phyloP scores from a whole-genome alignment of 1,140 invertebrate genomes.

The Ceratitis capitata region DNA sequence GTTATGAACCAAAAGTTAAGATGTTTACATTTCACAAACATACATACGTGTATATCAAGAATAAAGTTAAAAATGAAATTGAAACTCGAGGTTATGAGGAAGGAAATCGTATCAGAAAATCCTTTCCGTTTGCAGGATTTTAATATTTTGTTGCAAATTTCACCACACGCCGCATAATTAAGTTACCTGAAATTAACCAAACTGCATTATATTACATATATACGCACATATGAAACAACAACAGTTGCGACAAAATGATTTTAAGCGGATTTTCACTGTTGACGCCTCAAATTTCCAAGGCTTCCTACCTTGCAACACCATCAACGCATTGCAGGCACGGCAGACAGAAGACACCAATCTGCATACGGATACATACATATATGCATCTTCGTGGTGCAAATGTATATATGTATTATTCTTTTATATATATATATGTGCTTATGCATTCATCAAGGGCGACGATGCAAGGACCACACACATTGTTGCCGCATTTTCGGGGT shows the following conservation, averaged over 20 bases:
- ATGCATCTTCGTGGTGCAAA: background rate
- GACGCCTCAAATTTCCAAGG: conserved; percentile 61
- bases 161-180: background rate
- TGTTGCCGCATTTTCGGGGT: background rate
- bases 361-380: background rate
- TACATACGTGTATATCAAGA: too few relatives aligned
- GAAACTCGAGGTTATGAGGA: too few relatives aligned
- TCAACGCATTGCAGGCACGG: background rate
- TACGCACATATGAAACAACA: background rate
- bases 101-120: too few relatives aligned
- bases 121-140: background rate
- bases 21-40: too few relatives aligned
- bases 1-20: too few relatives aligned
- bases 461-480: conserved; percentile 22
- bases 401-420: background rate
- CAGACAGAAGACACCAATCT: background rate
- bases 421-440: background rate
- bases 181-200: background rate
- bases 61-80: background rate
- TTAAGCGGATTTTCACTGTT: conserved; percentile 64
- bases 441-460: background rate
- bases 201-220: background rate
- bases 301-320: conserved; percentile 6
- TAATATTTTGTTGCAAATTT: background rate
- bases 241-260: conserved; percentile 20